A percentile compares a stretch with the other conserved stretches of the same genome.
Conservation (phyloP, 2,797 vertebrate species). For the Sitta carolinensis region DNA sequence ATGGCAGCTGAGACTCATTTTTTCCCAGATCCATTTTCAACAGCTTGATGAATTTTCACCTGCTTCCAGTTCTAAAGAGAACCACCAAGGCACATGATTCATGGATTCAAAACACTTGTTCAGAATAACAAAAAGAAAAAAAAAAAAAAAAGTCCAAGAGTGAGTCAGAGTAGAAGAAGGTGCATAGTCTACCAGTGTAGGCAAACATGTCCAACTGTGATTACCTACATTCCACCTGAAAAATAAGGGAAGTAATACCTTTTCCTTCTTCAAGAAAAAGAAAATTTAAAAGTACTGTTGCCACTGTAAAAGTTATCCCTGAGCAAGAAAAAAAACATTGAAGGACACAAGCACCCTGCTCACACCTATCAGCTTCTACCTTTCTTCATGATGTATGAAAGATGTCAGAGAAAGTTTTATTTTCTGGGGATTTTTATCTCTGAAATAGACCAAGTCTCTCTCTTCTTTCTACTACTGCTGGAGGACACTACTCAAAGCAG, state of each 20-base stretch:
- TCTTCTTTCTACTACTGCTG: background rate
- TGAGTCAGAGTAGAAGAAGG: background rate
- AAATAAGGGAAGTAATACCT: background rate
- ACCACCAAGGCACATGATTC: slow-evolving; percentile 44
- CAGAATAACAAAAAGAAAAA: background rate
- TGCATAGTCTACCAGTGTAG: background rate
- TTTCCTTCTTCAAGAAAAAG: background rate
- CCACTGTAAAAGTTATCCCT: background rate
- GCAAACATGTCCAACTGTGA: background rate
- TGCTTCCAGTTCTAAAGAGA: slow-evolving; percentile 49
- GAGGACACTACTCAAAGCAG: background rate
- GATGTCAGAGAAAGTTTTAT: background rate
- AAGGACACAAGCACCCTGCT: background rate
- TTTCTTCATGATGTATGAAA: background rate
- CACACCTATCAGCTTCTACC: background rate
- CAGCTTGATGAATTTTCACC: slow-evolving; percentile 59
- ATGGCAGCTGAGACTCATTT: slow-evolving; percentile 61
- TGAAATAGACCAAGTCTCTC: background rate
- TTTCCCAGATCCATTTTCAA: slow-evolving; percentile 30
- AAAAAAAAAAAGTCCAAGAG: background rate
- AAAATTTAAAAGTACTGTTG: background rate
- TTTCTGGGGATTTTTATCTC: background rate
- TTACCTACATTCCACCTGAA: background rate
- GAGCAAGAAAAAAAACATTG: background rate
- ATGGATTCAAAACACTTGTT: slow-evolving; percentile 12